A percentile compares a stretch with the other conserved stretches of the same genome.
Evolutionary conservation across 2,888 invertebrate species (phyloP).

Genomic region (Rutpela maculata): DNA sequence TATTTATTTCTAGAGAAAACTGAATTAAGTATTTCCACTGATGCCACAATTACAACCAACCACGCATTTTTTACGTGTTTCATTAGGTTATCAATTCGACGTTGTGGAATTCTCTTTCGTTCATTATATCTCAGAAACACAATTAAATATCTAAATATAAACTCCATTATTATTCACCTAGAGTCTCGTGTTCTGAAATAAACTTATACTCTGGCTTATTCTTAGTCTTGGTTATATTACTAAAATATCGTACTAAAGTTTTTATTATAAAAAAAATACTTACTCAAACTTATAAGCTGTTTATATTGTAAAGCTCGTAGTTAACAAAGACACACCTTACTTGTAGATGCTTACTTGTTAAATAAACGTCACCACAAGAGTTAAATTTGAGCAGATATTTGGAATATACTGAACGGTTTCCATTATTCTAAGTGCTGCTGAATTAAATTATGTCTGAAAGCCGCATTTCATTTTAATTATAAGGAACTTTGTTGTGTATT

Average conservation of each 20-base stretch:
- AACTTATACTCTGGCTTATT: neutral
- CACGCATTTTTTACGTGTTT: too few relatives aligned
- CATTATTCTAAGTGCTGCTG: slow-evolving; percentile 67
- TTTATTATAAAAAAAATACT: neutral
- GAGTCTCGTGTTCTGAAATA: neutral
- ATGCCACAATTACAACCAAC: too few relatives aligned
- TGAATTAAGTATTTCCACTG: too few relatives aligned
- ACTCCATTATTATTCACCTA: neutral
- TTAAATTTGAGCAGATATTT: slow-evolving; percentile 29
- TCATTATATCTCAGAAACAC: neutral
- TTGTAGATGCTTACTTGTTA: slow-evolving; percentile 7
- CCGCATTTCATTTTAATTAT: slow-evolving; percentile 67
- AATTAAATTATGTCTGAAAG: slow-evolving; percentile 67
- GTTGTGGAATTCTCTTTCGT: too few relatives aligned
- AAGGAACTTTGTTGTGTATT: slow-evolving; percentile 54
- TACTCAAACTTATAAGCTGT: neutral
- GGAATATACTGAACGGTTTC: slow-evolving; percentile 51
- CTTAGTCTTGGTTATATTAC: too few relatives aligned
- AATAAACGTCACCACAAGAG: slow-evolving; percentile 24
- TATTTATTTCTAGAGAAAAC: too few relatives aligned
- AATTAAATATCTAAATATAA: neutral
- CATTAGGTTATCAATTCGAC: too few relatives aligned
- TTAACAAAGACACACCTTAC: slow-evolving; percentile 14
- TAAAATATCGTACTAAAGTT: too few relatives aligned
- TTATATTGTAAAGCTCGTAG: neutral